Conservation (phyloP, 2,888 invertebrate genomes). For the Zaprionus obscuricornis region DNA sequence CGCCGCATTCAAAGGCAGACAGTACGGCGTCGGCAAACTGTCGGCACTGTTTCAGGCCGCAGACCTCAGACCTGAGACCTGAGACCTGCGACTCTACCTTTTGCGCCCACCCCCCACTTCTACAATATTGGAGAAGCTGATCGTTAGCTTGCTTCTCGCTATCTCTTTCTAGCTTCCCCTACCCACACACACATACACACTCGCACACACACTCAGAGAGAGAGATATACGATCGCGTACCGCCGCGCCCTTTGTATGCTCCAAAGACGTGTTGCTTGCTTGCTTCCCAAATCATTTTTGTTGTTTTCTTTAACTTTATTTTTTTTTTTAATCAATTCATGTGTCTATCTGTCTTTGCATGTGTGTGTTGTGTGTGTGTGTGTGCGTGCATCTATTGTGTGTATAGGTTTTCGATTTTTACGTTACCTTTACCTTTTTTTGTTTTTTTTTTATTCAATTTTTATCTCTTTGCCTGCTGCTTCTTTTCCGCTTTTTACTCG, state of each 20-base stretch:
- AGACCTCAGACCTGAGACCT: constrained; percentile 8
- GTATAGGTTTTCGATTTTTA: constrained; percentile 74
- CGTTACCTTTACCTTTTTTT: constrained; percentile 65
- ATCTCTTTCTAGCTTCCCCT: background rate
- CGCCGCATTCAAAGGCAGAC: constrained; percentile 73
- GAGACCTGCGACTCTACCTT: constrained; percentile 4
- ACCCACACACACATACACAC: background rate
- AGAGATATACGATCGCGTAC: background rate
- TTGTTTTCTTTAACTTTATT: constrained; percentile 34
- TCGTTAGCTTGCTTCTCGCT: no score
- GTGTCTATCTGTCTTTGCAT: constrained; percentile 35
- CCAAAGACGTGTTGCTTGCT: constrained; percentile 21
- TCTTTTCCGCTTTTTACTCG: constrained; percentile 69
- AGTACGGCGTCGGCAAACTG: constrained; percentile 68
- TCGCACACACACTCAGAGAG: constrained; percentile 1
- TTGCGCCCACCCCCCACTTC: background rate
- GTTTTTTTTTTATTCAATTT: constrained; percentile 69
- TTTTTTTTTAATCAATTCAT: constrained; percentile 76
- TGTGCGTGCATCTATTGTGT: constrained; percentile 69
- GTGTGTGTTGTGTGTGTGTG: constrained; percentile 22
- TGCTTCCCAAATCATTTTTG: constrained; percentile 49
- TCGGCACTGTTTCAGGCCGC: constrained; percentile 47
- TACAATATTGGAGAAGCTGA: no score
- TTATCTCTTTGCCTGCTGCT: constrained; percentile 76
- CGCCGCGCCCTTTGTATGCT: constrained; percentile 60